Percentiles rank a stretch among this genome's conserved stretches.
Evolutionary conservation across 2,888 invertebrate genomes (phyloP).

Genomic region (Diaperis boleti): DNA sequence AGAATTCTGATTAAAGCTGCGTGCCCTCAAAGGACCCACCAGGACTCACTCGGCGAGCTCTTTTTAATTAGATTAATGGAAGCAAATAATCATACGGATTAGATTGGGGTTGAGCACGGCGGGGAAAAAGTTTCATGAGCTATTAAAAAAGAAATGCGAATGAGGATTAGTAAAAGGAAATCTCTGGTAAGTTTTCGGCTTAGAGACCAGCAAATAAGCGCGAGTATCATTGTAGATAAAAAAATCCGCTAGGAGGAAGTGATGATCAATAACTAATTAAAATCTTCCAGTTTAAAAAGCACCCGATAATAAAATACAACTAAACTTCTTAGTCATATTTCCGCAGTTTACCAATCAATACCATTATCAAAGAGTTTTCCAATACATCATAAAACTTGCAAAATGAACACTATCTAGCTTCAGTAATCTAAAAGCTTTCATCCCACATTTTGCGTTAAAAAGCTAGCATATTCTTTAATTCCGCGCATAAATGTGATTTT

Average conservation of each 20-base stretch:
- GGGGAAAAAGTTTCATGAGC: not conserved
- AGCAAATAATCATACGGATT: conserved; percentile 21
- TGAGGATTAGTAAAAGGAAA: too few species aligned
- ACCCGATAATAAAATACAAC: too few species aligned
- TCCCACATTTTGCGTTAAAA: not conserved
- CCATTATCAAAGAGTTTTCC: too few species aligned
- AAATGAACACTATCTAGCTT: not conserved
- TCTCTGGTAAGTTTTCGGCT: too few species aligned
- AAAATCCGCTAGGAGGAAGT: too few species aligned
- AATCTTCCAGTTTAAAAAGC: too few species aligned
- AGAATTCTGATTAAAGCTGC: conserved; percentile 39
- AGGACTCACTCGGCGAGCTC: conserved; percentile 7
- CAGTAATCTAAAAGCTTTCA: not conserved
- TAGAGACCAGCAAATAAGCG: too few species aligned
- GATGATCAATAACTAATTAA: too few species aligned
- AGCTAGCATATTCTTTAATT: not conserved
- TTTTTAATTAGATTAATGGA: conserved; percentile 38
- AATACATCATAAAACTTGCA: not conserved
- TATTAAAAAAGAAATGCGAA: not conserved
- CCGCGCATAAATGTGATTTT: too few species aligned
- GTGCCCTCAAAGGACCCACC: conserved; percentile 22
- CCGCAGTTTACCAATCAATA: too few species aligned
- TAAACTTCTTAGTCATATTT: too few species aligned
- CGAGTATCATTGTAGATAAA: too few species aligned
- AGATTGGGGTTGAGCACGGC: not conserved